Conservation (phyloP, 2,888 invertebrate species). For the Alloplasta piceator region DNA sequence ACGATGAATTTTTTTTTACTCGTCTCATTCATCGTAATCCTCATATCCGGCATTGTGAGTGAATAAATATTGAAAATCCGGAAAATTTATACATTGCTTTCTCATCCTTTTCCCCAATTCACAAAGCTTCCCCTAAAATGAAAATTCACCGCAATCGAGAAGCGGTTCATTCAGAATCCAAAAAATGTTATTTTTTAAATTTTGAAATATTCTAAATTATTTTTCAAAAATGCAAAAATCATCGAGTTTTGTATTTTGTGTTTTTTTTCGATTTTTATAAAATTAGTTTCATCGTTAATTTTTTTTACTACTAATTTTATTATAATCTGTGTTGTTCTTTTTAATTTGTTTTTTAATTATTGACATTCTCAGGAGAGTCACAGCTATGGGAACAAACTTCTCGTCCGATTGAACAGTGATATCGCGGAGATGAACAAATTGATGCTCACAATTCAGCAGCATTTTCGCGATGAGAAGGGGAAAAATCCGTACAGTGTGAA, state of each 20-base stretch:
- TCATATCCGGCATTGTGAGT: conserved; percentile 53
- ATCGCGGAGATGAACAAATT: conserved; percentile 15
- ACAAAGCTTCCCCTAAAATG: no score
- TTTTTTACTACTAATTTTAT: no score
- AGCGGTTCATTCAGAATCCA: background rate
- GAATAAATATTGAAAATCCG: background rate
- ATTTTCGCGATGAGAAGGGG: conserved; percentile 4
- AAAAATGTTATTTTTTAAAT: background rate
- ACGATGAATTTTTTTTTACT: conserved; percentile 53
- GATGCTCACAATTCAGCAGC: background rate
- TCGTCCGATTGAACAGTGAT: conserved; percentile 5
- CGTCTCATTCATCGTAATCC: conserved; percentile 29
- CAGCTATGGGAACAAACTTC: conserved; percentile 9
- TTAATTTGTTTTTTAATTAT: background rate
- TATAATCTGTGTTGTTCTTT: no score
- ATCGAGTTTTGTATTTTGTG: no score
- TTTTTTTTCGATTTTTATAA: no score
- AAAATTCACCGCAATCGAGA: background rate
- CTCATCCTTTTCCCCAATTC: no score
- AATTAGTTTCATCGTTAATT: no score
- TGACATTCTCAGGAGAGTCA: conserved; percentile 19
- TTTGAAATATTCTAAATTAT: conserved; percentile 21
- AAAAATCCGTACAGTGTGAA: background rate
- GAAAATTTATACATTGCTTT: no score
- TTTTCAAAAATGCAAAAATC: background rate